These are phyloP conservation scores for Caretta caretta DNA, from an alignment of 2,113 vertebrate species.

Conservation along the genomic window DNA sequence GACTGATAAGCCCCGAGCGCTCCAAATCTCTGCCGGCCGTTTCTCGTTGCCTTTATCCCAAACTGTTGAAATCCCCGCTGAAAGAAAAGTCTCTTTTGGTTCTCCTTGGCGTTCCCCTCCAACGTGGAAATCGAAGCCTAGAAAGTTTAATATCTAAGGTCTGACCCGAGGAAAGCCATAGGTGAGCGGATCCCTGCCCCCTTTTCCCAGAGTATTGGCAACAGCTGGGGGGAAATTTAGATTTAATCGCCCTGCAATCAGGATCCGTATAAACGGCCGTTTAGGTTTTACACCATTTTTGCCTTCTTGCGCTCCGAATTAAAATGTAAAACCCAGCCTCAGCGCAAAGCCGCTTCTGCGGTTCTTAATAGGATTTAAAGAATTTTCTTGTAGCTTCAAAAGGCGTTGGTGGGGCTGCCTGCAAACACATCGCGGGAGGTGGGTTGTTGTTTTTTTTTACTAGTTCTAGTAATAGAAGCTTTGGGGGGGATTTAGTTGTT, in stretches of 20 bases:
- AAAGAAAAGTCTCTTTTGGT: too few species aligned
- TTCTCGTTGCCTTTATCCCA: background rate
- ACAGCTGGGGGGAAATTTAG: too few species aligned
- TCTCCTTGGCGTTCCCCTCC: too few species aligned
- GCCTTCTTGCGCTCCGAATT: background rate
- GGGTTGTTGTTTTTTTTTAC: background rate
- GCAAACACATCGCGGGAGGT: background rate
- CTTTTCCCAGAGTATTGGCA: background rate
- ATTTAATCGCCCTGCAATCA: background rate
- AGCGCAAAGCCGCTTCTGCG: background rate
- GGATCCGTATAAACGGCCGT: background rate
- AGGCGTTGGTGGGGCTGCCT: background rate
- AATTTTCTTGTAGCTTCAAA: background rate
- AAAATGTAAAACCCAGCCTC: background rate
- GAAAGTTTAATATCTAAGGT: background rate
- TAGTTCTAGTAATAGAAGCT: accelerated
- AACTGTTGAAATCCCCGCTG: background rate
- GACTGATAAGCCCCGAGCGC: background rate
- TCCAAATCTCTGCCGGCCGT: background rate
- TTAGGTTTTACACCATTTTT: background rate
- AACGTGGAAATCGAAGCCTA: background rate
- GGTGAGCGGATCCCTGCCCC: background rate
- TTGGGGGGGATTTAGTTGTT: background rate
- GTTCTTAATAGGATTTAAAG: background rate
- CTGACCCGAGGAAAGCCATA: background rate